phyloP scores from a whole-genome alignment of 2,888 invertebrate genomes.

The Phlogophora meticulosa region DNA sequence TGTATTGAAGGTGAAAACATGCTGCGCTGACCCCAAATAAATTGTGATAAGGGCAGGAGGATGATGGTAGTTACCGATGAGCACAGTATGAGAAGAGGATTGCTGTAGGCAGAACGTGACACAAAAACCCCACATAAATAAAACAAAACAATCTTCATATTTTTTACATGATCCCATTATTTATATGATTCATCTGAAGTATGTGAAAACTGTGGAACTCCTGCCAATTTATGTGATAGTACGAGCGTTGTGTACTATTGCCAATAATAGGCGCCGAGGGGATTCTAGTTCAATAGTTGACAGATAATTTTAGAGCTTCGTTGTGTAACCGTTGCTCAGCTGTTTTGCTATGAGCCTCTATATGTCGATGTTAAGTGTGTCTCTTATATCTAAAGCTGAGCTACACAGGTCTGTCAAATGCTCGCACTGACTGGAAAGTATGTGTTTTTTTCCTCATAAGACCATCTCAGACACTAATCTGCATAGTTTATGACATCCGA shows the following conservation, averaged over 20 bases:
- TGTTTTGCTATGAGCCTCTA: slow-evolving; percentile 11
- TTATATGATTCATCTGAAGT: slow-evolving; percentile 38
- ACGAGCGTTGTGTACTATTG: slow-evolving; percentile 49
- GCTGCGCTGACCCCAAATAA: too few relatives aligned
- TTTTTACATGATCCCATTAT: slow-evolving; percentile 21
- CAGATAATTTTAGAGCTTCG: slow-evolving; percentile 46
- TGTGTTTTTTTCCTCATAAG: too few relatives aligned
- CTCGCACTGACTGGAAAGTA: not conserved
- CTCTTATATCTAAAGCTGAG: too few relatives aligned
- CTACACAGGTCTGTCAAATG: not conserved
- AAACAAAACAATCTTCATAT: not conserved
- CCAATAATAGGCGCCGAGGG: slow-evolving; percentile 63
- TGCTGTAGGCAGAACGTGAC: too few relatives aligned
- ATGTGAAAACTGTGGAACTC: slow-evolving; percentile 49
- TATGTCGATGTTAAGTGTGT: not conserved
- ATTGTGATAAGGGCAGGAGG: too few relatives aligned
- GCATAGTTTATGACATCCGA: too few relatives aligned
- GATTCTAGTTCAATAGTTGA: slow-evolving; percentile 60
- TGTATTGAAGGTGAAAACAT: too few relatives aligned
- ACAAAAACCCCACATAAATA: too few relatives aligned
- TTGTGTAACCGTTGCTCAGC: slow-evolving; percentile 49
- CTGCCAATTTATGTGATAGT: slow-evolving; percentile 61
- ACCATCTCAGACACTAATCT: too few relatives aligned
- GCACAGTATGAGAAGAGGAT: too few relatives aligned
- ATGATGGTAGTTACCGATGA: too few relatives aligned